Evolutionary conservation across 2,113 vertebrate species (phyloP).

Genomic region (Paramormyrops kingsleyae): DNA sequence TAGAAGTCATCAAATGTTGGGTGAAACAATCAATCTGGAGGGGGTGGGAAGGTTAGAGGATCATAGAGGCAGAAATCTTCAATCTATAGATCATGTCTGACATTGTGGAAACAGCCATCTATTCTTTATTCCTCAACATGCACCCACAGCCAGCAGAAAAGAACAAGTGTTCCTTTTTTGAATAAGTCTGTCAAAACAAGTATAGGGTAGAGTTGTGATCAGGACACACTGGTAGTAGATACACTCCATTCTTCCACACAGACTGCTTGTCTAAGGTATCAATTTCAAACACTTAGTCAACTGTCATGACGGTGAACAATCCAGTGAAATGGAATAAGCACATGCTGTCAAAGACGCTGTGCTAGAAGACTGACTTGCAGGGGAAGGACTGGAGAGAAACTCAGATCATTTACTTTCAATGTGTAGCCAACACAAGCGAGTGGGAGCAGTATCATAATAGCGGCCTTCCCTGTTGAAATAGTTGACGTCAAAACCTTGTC

Average conservation of each 20-base stretch:
- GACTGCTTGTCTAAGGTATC: conserved; percentile 33
- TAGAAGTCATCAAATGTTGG: neutral
- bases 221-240: neutral
- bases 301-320: conserved; percentile 31
- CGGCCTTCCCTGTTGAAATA: neutral
- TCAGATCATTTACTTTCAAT: neutral
- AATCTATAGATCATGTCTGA: neutral
- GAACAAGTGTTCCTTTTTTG: neutral
- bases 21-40: neutral
- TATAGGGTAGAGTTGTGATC: neutral
- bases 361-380: neutral
- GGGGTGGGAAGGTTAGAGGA: neutral
- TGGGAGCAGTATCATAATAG: neutral
- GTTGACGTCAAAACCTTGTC: neutral
- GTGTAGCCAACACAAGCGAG: neutral
- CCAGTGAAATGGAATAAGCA: conserved; percentile 1
- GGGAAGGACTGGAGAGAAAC: neutral
- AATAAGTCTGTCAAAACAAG: neutral
- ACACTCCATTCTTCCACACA: conserved; percentile 27
- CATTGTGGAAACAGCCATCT: neutral
- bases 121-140: neutral
- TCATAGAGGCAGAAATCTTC: neutral
- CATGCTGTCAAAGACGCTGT: neutral
- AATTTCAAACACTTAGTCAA: conserved; percentile 39
- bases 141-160: neutral